Conservation (phyloP, 2,888 invertebrate genomes). For the Spialia ferax region DNA sequence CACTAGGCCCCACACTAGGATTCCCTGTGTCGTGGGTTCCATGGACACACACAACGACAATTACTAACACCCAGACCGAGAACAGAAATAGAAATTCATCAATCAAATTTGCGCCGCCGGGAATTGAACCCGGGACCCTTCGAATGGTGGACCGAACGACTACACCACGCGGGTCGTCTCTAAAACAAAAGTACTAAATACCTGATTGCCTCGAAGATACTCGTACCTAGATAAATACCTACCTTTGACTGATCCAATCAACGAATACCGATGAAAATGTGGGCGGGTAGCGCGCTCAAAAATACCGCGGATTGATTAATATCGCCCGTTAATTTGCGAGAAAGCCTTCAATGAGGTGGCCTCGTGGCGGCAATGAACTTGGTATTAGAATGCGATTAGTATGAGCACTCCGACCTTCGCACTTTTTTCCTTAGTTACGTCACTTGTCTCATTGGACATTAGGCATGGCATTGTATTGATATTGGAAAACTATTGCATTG, state of each 20-base stretch:
- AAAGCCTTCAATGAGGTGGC: constrained; percentile 12
- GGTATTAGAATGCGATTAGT: constrained; percentile 42
- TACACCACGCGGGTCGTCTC: no score
- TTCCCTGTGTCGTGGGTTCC: no score
- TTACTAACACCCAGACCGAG: no score
- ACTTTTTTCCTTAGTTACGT: constrained; percentile 5
- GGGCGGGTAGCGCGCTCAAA: neutral
- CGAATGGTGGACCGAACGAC: no score
- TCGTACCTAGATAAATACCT: no score
- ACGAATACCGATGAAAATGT: neutral
- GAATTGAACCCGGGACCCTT: no score
- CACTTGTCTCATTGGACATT: neutral
- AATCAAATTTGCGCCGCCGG: no score
- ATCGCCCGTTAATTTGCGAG: constrained; percentile 1
- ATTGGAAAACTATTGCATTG: neutral
- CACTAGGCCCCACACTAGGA: no score
- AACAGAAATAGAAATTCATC: no score
- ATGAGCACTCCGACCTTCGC: constrained; percentile 42
- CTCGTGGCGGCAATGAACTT: constrained; percentile 41
- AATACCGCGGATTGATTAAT: neutral
- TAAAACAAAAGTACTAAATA: no score
- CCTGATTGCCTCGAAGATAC: no score
- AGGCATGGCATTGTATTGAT: neutral
- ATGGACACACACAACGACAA: no score
- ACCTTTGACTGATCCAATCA: neutral